Base-by-base conservation (phyloP, 2,797 vertebrate species). In the Premnoplex brunnescens region DNA sequence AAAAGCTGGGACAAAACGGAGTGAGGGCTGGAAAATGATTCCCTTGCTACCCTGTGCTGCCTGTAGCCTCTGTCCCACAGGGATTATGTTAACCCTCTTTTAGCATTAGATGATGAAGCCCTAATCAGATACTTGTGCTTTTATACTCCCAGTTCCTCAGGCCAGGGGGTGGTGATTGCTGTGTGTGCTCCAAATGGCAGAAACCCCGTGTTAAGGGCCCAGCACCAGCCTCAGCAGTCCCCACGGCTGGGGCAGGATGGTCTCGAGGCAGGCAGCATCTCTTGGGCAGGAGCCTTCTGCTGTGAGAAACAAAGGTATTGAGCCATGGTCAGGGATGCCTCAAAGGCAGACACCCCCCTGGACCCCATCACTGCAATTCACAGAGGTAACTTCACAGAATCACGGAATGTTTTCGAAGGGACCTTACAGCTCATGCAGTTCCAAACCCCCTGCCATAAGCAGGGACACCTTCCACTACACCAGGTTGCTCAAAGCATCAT, bases 1-100 rank as follows among this genome's bases (percentile, higher is more conserved):
- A 76, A 89, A 62, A 80, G 7, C 63, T 41, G 51, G 30, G 56
- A 24, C n/a, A 44, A 83, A 81, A 78, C 7, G 12, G 39, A 6
- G 6, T 0, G 1, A 49, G 44, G 13, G 43, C 39, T 62, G 55
- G 68, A 49, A 43, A 85, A 49, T 0, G 0, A 41, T 13, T 30
- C 12, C 3, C 5, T 58, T 58, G 30, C 9, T 41, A 11, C 7
- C 15, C 30, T n/a, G 46, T 1, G 2, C 63, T 76, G n/a, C 28
- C 46, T 27, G 37, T 7, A 51, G 21, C 55, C 16, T 82, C 55
- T 64, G 2, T 46, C 54, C 39, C 32, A 32, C n/a, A 49, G 21
- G 3, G 1, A 21, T 44, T 48, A 20, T 10, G 16, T 55, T 30
- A 18, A 41, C 16, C 52, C 48, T 19, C 24, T 71, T 34, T 8